Evolutionary conservation across 2,888 invertebrate species (phyloP).

Genomic region (Syrista parreyssii): DNA sequence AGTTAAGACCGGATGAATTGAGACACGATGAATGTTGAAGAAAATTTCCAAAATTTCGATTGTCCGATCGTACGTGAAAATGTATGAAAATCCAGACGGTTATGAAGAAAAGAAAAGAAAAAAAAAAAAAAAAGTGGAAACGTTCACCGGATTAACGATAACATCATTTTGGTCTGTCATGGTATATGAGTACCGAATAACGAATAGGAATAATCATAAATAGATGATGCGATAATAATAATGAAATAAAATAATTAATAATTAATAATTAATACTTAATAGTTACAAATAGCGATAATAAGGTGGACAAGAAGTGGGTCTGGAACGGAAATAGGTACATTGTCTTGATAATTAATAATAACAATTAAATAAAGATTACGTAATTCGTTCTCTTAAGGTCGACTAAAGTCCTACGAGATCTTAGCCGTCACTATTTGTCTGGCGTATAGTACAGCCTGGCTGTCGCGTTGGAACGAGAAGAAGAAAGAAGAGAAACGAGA

Average conservation of each 20-base stretch:
- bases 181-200: background rate
- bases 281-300: conserved; percentile 1
- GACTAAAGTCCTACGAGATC: background rate
- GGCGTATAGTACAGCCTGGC: background rate
- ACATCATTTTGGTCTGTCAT: conserved; percentile 3
- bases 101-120: too few species aligned
- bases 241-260: background rate
- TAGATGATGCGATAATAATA: background rate
- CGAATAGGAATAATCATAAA: conserved; percentile 4
- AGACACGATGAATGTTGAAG: too few species aligned
- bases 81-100: too few species aligned
- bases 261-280: conserved; percentile 1
- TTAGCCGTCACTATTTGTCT: background rate
- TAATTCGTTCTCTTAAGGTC: background rate
- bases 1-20: too few species aligned
- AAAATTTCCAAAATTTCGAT: too few species aligned
- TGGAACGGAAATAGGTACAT: background rate
- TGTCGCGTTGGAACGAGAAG: background rate
- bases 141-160: background rate
- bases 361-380: background rate
- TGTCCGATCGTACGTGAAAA: too few species aligned
- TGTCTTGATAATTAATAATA: background rate
- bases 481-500: background rate
- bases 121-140: background rate
- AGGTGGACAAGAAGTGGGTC: background rate